These are phyloP conservation scores for Seira ritae DNA, from an alignment of 2,888 invertebrate species.

Conservation along the genomic window DNA sequence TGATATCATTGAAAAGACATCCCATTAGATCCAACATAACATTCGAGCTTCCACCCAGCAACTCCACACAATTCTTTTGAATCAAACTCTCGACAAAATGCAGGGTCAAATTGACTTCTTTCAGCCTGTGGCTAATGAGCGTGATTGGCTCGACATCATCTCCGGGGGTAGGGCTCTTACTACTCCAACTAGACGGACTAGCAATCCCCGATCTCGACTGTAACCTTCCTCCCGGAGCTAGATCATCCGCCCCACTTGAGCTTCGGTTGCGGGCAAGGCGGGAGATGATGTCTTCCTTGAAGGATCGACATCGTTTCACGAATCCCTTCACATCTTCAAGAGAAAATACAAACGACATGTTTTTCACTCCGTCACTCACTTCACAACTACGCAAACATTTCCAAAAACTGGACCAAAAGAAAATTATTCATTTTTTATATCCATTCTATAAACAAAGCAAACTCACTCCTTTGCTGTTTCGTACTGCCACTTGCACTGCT, in stretches of 20 bases:
- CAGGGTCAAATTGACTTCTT: constrained; percentile 72
- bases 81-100: constrained; percentile 73
- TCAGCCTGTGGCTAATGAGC: constrained; percentile 69
- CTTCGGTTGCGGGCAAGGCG: constrained; percentile 71
- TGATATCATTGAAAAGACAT: constrained; percentile 70
- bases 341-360: constrained; percentile 9
- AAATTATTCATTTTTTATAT: too few relatives aligned
- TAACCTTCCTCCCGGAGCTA: constrained; percentile 41
- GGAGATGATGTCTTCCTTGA: constrained; percentile 73
- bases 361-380: not conserved
- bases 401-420: too few relatives aligned
- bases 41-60: constrained; percentile 72
- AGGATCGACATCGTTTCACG: constrained; percentile 73
- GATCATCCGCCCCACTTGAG: constrained; percentile 60
- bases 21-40: constrained; percentile 73
- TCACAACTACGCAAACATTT: too few relatives aligned
- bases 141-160: constrained; percentile 67
- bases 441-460: too few relatives aligned
- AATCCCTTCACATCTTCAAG: constrained; percentile 72
- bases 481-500: constrained; percentile 50
- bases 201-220: constrained; percentile 53
- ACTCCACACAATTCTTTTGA: constrained; percentile 72
- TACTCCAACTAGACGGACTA: constrained; percentile 63
- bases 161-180: constrained; percentile 65
- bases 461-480: constrained; percentile 58